Evolutionary conservation across 2,113 vertebrate genomes (phyloP), one percentile per base, ranked within the genome.

Genomic region (Toxostoma redivivum): DNA sequence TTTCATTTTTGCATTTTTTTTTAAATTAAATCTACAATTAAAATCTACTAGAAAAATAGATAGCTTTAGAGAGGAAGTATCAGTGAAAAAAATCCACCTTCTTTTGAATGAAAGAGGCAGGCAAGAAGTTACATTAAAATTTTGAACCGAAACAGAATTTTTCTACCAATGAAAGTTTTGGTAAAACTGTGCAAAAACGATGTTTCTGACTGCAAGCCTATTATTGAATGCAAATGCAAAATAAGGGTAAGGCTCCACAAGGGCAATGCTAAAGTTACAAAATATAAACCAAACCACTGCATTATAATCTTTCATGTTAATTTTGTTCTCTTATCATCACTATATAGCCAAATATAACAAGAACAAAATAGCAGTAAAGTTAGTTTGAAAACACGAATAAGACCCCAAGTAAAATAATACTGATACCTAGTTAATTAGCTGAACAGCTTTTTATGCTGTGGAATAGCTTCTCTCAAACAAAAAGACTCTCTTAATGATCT

Each of bases 71-170:
- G 88, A 94, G 50, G 58, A 97, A 92, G 51, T 73, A 69, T 57
- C 77, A 95, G 57, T 79, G 60, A 77, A 91, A 94, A 94, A 89
- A 85, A 6, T 1, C 1, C 9, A 18, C 3, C 81, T 90, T 84
- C 73, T 96, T 84, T 90, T 92, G 90, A 86, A 82, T 97, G 78
- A 98, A 97, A 97, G 81, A 95, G 56, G 79, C 42, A 96, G 38
- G n/a, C 40, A 89, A 95, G 88, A 94, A 95, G 94, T 94, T 88
- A 95, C 30, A 95, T 95, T 95, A 94, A 96, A 95, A 89, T 93
- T 95, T 97, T 96, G 95, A 98, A 97, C 53, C 86, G 84, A 97
- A 97, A 93, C 47, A 94, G 79, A 97, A 95, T 33, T 96, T 97
- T 97, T 94, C 69, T 70, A 86, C 85, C 33, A 42, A 92, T 76